Conservation (phyloP, 2,113 vertebrate genomes). For the Aplodontia rufa region DNA sequence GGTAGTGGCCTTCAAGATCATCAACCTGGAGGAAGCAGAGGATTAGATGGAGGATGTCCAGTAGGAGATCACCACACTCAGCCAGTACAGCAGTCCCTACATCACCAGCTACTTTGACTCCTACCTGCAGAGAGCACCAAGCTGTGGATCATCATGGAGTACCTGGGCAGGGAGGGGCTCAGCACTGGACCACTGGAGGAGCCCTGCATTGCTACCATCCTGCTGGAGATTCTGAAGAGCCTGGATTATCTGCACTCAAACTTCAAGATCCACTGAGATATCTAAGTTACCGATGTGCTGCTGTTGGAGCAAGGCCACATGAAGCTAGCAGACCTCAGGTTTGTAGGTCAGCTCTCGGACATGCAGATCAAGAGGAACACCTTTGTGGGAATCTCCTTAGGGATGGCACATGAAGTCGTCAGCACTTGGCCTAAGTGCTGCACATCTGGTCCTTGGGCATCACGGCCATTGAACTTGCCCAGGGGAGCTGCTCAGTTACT, state of each 20-base stretch:
- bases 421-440: conserved; percentile 99
- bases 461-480: conserved; percentile 97
- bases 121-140: conserved; percentile 94
- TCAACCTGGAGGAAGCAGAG: conserved; percentile 97
- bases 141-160: conserved; percentile 90
- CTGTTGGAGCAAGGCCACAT: conserved; percentile 97
- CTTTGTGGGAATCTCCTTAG: conserved; percentile 97
- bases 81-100: conserved; percentile 97
- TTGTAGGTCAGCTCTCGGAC: conserved; percentile 97
- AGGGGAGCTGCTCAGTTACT: conserved; percentile 97
- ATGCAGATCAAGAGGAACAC: conserved; percentile 99
- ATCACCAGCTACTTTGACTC: conserved; percentile 98
- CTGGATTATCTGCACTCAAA: conserved; percentile 91
- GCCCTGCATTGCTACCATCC: conserved; percentile 96
- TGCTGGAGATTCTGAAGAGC: conserved; percentile 96
- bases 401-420: conserved; percentile 99
- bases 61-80: conserved; percentile 97
- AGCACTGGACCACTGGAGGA: conserved; percentile 96
- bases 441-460: conserved; percentile 99
- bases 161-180: conserved; percentile 92
- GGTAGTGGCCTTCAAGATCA: conserved; percentile 99
- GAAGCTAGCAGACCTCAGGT: conserved; percentile 98
- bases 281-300: conserved; percentile 98
- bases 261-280: conserved; percentile 98
- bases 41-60: conserved; percentile 99